A percentile compares a stretch with the other conserved stretches of the same genome.
Evolutionary conservation across 2,113 vertebrate species (phyloP).

Genomic region (Daubentonia madagascariensis): DNA sequence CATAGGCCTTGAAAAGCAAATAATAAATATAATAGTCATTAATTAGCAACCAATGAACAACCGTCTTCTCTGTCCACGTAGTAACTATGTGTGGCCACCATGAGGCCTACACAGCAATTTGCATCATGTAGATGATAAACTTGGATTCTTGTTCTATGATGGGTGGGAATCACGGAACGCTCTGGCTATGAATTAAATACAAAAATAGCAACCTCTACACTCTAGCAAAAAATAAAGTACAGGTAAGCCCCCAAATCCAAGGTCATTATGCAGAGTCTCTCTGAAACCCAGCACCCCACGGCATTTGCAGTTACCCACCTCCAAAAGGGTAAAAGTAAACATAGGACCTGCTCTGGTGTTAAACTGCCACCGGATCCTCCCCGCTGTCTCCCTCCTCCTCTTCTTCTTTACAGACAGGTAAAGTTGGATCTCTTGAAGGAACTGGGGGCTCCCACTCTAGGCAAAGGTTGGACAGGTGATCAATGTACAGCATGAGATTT

Average conservation of each 20-base stretch:
- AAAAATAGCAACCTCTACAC: not conserved
- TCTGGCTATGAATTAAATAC: not conserved
- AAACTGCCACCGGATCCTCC: constrained; percentile 87
- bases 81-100: not conserved
- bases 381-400: constrained; percentile 88
- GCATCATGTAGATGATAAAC: not conserved
- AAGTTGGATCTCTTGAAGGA: constrained; percentile 89
- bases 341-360: constrained; percentile 91
- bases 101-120: not conserved
- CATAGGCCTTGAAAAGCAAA: not conserved
- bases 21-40: not conserved
- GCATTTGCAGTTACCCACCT: constrained; percentile 67
- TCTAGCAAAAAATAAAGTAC: not conserved
- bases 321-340: constrained; percentile 81
- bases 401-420: constrained; percentile 88
- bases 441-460: constrained; percentile 90
- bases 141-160: not conserved
- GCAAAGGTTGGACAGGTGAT: constrained; percentile 94
- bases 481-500: constrained; percentile 93
- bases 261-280: not conserved
- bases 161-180: not conserved
- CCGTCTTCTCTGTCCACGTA: not conserved
- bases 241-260: not conserved
- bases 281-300: not conserved
- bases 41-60: not conserved